Percentiles rank a stretch among this genome's conserved stretches.
Evolutionary conservation across 30 jellyfish, hydroid and myxozoan species (phyloP).

Genomic region (Aurelia sp.): DNA sequence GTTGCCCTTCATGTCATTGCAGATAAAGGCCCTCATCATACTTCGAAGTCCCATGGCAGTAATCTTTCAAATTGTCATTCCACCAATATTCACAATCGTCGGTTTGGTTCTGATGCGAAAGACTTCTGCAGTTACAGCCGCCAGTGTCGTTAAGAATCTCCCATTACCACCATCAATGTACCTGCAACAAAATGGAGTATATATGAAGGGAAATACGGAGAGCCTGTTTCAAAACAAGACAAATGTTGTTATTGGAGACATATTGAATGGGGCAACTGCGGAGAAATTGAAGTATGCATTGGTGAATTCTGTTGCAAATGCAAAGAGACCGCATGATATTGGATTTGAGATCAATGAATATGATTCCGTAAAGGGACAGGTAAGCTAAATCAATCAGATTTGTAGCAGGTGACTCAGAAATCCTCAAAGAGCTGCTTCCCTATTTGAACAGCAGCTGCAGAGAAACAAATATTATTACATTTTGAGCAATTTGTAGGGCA

Average conservation of each 20-base stretch:
- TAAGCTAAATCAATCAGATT: neutral
- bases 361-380: constrained; percentile 49
- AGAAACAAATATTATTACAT: no score
- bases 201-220: constrained; percentile 29
- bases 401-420: no score
- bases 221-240: constrained; percentile 57
- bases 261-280: constrained; percentile 29
- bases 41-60: constrained; percentile 69
- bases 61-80: constrained; percentile 74
- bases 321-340: constrained; percentile 49
- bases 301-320: constrained; percentile 45
- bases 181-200: constrained; percentile 42
- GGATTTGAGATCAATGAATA: constrained; percentile 33
- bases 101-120: constrained; percentile 65
- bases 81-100: constrained; percentile 65
- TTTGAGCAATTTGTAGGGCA: no score
- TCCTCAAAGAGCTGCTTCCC: no score
- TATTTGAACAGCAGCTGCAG: no score
- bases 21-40: constrained; percentile 62
- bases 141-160: constrained; percentile 27
- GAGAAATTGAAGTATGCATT: constrained; percentile 16
- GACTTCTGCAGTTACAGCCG: constrained; percentile 41
- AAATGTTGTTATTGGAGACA: neutral
- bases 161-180: constrained; percentile 64
- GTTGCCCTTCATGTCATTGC: neutral